Base-by-base conservation (phyloP, 2,888 invertebrate genomes). In the Euproctis similis region DNA sequence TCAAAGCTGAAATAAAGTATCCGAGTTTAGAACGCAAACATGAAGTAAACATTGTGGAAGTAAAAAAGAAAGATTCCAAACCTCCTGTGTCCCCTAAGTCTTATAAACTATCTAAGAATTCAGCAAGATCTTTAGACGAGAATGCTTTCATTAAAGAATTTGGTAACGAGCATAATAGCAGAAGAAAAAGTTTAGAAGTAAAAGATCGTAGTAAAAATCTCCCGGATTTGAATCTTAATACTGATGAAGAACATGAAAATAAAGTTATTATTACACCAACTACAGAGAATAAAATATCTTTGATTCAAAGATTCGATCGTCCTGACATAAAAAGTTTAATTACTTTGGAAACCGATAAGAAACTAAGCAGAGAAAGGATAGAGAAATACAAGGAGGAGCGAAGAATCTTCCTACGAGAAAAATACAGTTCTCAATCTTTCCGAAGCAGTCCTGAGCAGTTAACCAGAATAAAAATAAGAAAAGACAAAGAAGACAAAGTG, bases 371-470 rank as follows among this genome's bases (percentile, higher is more conserved):
- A 24, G 95, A 95, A 59, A 77, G 95, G 24, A 50, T 95, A 42
- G 94, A 95, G 67, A 91, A 92, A 62, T 50, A 50, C 2, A 50
- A 50, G 31, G 50, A 50, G 5, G 50, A 50, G 28, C 16, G 50
- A 0, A 31, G 51, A 22, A 40, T 48, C 4, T 51, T 49, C 2
- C 47, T 96, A 0, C 5, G 50, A 42, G 95, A 96, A 69, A 92
- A 92, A 63, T 96, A 94, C 63, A 91, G 93, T 39, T 91, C 93
- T 1, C 94, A 94, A 46, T 91, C 93, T 6, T 91, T 95, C 35
- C 86, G 90, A 26, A 90, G 90, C 42, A 88, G 86, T 34, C 88
- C 89, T 1, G 78, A 88, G 23, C 75, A 80, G 22, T 26, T 84
- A 36, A 82, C 81, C 0, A 57, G 81, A 24, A 72, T 82, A 4